Base-by-base conservation (phyloP, 1,140 invertebrate species). In the Cydia strobilella region DNA sequence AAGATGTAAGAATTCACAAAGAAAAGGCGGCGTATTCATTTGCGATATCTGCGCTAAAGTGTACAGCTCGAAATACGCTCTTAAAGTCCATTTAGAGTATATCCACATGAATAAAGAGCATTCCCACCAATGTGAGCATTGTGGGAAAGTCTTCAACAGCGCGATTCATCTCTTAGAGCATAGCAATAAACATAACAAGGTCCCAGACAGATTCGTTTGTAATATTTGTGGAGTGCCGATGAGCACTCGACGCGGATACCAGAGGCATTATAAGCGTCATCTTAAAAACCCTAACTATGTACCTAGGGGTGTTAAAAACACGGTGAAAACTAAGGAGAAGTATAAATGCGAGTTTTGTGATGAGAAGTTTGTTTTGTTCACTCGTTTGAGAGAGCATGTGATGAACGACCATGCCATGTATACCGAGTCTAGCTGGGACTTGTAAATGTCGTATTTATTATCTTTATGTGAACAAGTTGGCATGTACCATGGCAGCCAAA, bases 21-120 rank as follows among this genome's bases (percentile, higher is more conserved):
- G 45, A 78, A 63, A 23, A 18, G 39, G 23, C 51, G 5, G 7
- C 25, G 13, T 10, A 18, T 86, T 75, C 54, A 81, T 82, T 7
- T 86, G 84, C 42, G 84, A 86, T 35, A 76, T 80, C 45, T 85
- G 84, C 48, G 39, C 72, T 2, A 82, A 78, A 71, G 73, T 74
- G 13, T 85, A 80, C 48, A 76, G 15, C 0, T 59, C 31, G 1
- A 85, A 81, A 71, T 73, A 73, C 10, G 74, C 73, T 4, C n/a
- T 85, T 0, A 77, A 75, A 75, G 27, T 76, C 4, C 84, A 85
- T 45, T 80, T 85, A 72, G 63, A 73, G 9, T 54, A 59, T 6
- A 62, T 35, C 0, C 84, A 85, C 54, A 65, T 76, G 42, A 42
- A 73, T 18, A 48, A 15, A 6, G 77, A 74, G 2, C 74, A 54